Conservation (phyloP, 1,140 invertebrate species). For the Chrysomallon squamiferum region DNA sequence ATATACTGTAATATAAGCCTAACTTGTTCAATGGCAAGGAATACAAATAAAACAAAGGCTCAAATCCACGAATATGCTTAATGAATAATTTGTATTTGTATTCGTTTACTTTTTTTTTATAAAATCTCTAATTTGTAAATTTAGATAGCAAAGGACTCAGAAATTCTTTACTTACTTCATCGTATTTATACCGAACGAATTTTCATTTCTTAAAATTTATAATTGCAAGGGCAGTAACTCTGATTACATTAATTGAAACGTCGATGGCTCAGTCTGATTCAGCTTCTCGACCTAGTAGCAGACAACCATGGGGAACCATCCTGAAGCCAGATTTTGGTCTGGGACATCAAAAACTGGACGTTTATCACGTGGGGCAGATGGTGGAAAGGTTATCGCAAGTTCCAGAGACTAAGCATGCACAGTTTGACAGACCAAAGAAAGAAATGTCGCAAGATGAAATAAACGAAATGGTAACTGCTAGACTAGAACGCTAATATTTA, state of each 20-base stretch:
- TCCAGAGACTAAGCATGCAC: conserved; percentile 25
- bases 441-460: conserved; percentile 40
- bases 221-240: background rate
- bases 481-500: background rate
- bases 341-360: conserved; percentile 59
- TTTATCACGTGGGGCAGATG: conserved; percentile 56
- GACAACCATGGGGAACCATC: conserved; percentile 61
- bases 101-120: too few relatives aligned
- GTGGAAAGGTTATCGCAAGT: conserved; percentile 46
- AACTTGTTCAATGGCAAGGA: too few relatives aligned
- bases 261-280: conserved; percentile 51
- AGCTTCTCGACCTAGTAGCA: conserved; percentile 46
- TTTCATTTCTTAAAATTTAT: background rate
- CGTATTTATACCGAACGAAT: too few relatives aligned
- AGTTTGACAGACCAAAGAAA: conserved; percentile 32
- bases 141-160: too few relatives aligned
- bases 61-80: too few relatives aligned
- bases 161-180: too few relatives aligned
- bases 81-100: too few relatives aligned
- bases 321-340: conserved; percentile 58
- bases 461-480: conserved; percentile 42
- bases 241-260: background rate
- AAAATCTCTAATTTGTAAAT: too few relatives aligned
- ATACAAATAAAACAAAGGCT: too few relatives aligned
- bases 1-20: too few relatives aligned